A percentile compares a stretch with the other conserved stretches of the same genome.
Conservation (phyloP, 2,113 vertebrate species). For the Chinchilla lanigera region DNA sequence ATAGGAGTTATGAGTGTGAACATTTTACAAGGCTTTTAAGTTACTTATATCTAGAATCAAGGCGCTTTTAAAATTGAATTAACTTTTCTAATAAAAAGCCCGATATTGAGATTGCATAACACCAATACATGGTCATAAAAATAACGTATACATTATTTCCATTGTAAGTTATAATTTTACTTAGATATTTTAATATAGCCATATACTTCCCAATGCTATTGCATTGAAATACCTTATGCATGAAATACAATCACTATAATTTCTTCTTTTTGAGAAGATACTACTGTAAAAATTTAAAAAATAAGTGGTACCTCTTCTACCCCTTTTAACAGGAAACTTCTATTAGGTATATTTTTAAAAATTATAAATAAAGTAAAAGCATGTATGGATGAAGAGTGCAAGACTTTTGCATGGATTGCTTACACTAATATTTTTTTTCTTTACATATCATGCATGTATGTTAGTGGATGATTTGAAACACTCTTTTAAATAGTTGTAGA, state of each 20-base stretch:
- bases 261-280: neutral
- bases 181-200: neutral
- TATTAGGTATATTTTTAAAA: neutral
- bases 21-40: neutral
- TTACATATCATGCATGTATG: neutral
- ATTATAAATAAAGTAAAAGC: neutral
- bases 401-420: neutral
- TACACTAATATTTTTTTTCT: neutral
- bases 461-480: neutral
- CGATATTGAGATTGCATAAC: neutral
- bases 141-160: neutral
- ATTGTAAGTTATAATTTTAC: neutral
- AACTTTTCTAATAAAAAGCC: neutral
- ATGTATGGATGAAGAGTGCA: neutral
- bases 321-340: rapidly evolving
- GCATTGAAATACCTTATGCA: neutral
- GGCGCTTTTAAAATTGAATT: neutral
- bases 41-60: neutral
- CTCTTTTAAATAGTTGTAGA: neutral
- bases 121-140: neutral
- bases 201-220: neutral
- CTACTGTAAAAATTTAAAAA: neutral
- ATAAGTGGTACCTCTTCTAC: neutral
- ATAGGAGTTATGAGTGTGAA: neutral
- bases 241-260: neutral